Evolutionary conservation across 2,888 invertebrate species (phyloP), one percentile per base, ranked within the genome.

Genomic region (Pycnomerus fuliginosus): DNA sequence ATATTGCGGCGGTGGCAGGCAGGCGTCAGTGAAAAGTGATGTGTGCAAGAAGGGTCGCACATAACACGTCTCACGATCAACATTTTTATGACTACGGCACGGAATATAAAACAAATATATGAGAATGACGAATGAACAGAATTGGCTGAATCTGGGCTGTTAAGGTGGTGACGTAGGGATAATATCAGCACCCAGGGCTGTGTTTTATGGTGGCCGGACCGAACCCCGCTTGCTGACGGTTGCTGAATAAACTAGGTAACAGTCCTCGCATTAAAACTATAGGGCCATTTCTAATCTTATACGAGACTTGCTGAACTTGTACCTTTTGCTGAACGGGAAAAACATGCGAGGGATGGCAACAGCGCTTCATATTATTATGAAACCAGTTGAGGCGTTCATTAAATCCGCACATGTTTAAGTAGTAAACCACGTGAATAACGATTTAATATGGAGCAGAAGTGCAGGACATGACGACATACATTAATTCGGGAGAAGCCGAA

Each of bases 231-330:
- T 61, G 62, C 61, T 62, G 63, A 65, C 64, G 62, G 65, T 62
- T 55, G 63, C 62, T 57, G 59, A 61, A 66, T 63, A 64, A 64
- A 62, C 62, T 62, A 64, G 62, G 63, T 62, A 65, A 62, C 63
- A 60, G 57, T 54, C 58, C 54, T 58, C 46, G 57, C 61, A 64
- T 62, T 65, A 63, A 62, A 61, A 63, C 59, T 57, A 60, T 52
- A 44, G 44, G 48, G 34, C 35, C 33, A 14, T n/a, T 15, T 13
- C 17, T 20, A 31, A 44, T 29, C 16, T 16, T 16, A 14, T 16
- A 39, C 31, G 30, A 48, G 45, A 47, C 50, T 32, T 48, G 44
- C 33, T 42, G 44, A 47, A 33, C 7, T 17, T 38, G 40, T 35
- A 41, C 37, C 34, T 46, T 52, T 44, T 35, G 11, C 29, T 15